Evolutionary conservation across 2,113 vertebrate genomes (phyloP).

Genomic region (Antechinus flavipes): DNA sequence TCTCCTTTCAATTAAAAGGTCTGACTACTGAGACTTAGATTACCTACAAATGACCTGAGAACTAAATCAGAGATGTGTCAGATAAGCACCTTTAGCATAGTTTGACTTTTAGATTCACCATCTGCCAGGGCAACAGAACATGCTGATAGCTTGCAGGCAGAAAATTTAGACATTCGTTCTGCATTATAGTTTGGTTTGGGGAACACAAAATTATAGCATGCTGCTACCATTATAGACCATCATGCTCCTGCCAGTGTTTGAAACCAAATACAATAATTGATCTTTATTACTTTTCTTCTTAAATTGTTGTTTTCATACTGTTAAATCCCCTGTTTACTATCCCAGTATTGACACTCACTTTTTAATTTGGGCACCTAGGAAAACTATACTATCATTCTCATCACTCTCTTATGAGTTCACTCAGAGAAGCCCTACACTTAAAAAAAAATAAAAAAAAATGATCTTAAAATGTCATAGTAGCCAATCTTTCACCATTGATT

Average conservation of each 20-base stretch:
- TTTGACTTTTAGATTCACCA: not conserved
- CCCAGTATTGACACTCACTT: conserved; percentile 11
- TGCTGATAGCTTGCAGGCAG: not conserved
- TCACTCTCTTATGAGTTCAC: conserved; percentile 3
- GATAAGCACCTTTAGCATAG: not conserved
- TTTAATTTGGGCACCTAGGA: conserved; percentile 3
- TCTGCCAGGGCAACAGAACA: not conserved
- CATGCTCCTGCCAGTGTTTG: conserved; percentile 14
- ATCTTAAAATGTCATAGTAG: not conserved
- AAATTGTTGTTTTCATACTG: conserved; percentile 43
- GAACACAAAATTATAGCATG: not conserved
- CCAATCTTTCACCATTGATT: not conserved
- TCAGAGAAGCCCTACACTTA: not conserved
- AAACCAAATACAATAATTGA: not conserved
- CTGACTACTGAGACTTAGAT: not conserved
- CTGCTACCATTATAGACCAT: not conserved
- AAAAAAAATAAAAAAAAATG: not conserved
- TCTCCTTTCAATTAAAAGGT: not conserved
- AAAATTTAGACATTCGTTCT: not conserved
- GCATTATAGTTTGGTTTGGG: not conserved
- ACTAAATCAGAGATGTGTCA: not conserved
- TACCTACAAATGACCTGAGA: not conserved
- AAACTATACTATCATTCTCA: not conserved
- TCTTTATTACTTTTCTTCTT: conserved; percentile 30
- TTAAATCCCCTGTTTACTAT: conserved; percentile 40